These are phyloP conservation scores for Solen grandis DNA, from an alignment of 1,140 invertebrate species.

Conservation along the genomic window DNA sequence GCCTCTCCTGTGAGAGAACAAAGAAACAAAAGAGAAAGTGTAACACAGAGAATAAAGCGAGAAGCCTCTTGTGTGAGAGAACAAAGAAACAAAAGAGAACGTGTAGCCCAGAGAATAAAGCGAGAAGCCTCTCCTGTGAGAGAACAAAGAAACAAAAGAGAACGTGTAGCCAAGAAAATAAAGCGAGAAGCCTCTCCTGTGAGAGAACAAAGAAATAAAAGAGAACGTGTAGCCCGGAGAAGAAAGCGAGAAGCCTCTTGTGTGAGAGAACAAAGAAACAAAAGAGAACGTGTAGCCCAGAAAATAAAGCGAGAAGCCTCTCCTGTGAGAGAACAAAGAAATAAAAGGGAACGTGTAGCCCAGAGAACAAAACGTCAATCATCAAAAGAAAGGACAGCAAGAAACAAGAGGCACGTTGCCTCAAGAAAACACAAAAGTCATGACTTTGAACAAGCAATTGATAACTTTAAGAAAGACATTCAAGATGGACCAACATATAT, in stretches of 20 bases:
- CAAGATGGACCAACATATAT: conserved; percentile 15
- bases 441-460: conserved; percentile 11
- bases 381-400: conserved; percentile 4
- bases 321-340: conserved; percentile 15
- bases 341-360: too few relatives aligned
- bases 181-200: conserved; percentile 4
- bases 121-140: too few relatives aligned
- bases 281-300: too few relatives aligned
- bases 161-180: conserved; percentile 2
- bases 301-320: too few relatives aligned
- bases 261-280: too few relatives aligned
- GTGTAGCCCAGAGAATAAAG: too few relatives aligned
- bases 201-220: conserved; percentile 2
- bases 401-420: conserved; percentile 18
- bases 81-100: too few relatives aligned
- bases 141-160: too few relatives aligned
- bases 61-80: too few relatives aligned
- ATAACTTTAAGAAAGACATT: conserved; percentile 22
- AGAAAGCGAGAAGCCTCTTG: too few relatives aligned
- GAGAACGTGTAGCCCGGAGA: too few relatives aligned
- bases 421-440: conserved; percentile 18
- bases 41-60: too few relatives aligned
- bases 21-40: conserved; percentile 12
- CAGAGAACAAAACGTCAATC: background rate
- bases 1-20: conserved; percentile 15